Evolutionary conservation across 2,888 invertebrate species (phyloP).

Genomic region (Hirudinaria manillensis): DNA sequence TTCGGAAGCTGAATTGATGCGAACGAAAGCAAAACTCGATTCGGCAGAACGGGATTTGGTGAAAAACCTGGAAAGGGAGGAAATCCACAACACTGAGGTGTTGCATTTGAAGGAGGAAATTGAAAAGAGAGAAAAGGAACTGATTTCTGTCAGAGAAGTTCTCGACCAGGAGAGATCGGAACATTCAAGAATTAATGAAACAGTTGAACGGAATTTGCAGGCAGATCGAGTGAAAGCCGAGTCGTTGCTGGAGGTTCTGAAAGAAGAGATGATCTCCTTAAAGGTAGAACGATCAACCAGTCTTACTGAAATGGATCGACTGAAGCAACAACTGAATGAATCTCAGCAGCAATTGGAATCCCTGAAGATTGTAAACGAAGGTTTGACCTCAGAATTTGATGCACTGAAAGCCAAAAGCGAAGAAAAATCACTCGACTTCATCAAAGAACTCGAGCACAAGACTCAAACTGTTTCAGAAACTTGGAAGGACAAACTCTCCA

Average conservation of each 20-base stretch:
- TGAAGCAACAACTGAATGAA: neutral
- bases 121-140: constrained; percentile 6
- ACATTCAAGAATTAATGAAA: neutral
- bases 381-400: neutral
- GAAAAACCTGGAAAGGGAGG: neutral
- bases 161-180: neutral
- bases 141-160: neutral
- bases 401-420: neutral
- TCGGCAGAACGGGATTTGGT: neutral
- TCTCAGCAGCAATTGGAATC: neutral
- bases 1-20: neutral
- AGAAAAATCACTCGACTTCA: neutral
- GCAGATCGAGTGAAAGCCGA: neutral
- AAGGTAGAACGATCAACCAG: neutral
- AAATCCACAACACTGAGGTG: neutral
- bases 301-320: neutral
- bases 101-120: neutral
- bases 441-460: neutral
- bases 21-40: neutral
- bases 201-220: neutral
- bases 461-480: neutral
- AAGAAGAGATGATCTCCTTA: neutral
- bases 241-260: neutral
- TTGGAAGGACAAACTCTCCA: neutral
- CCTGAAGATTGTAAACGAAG: neutral